A percentile compares a stretch with the other conserved stretches of the same genome.
Evolutionary conservation across 2,113 vertebrate species (phyloP).

Genomic region (Oreochromis tanganicae): DNA sequence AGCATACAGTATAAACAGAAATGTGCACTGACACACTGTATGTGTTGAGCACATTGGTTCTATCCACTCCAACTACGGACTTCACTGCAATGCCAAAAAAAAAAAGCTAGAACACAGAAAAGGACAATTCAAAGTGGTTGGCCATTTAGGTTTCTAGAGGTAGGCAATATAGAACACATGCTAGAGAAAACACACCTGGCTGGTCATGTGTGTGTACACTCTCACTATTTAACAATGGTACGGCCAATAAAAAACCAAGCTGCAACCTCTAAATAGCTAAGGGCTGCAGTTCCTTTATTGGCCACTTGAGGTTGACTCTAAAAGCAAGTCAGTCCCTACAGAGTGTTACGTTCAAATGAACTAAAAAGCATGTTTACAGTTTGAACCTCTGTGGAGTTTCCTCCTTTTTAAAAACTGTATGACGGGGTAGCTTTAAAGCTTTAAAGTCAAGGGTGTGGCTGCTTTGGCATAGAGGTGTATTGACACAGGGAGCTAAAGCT

Average conservation of each 20-base stretch:
- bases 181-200: neutral
- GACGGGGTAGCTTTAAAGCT: neutral
- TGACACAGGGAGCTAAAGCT: neutral
- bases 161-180: neutral
- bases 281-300: neutral
- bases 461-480: neutral
- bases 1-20: constrained; percentile 5
- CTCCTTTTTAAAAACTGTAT: neutral
- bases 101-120: neutral
- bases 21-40: neutral
- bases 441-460: neutral
- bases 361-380: neutral
- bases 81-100: neutral
- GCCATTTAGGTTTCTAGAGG: neutral
- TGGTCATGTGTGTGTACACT: neutral
- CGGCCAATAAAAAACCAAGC: neutral
- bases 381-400: neutral
- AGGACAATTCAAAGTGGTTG: neutral
- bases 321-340: neutral
- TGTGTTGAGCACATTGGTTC: neutral
- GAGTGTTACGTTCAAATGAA: neutral
- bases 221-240: neutral
- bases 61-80: neutral
- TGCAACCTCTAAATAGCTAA: neutral
- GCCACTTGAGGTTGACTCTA: neutral